phyloP scores from a whole-genome alignment of 2,888 invertebrate species.

The Tachystola acroxantha region DNA sequence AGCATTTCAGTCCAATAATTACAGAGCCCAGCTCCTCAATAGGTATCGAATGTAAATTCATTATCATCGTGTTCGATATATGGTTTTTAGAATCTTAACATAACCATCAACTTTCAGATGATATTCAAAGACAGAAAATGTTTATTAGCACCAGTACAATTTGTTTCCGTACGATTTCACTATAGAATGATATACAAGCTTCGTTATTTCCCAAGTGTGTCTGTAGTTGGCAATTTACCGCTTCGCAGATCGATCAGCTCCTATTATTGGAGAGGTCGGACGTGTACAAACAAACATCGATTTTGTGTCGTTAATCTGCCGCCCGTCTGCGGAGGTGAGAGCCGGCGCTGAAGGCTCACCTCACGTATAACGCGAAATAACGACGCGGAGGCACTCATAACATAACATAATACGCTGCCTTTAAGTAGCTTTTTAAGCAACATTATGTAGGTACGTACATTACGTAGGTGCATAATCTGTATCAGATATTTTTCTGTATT shows the following conservation, averaged over 20 bases:
- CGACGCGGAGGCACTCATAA: conserved; percentile 64
- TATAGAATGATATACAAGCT: conserved; percentile 45
- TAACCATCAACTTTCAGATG: too few species aligned
- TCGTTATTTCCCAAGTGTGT: conserved; percentile 66
- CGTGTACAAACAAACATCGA: conserved; percentile 77
- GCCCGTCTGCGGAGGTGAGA: conserved; percentile 58
- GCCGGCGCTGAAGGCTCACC: conserved; percentile 54
- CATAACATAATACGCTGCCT: conserved; percentile 33
- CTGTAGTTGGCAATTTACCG: conserved; percentile 66
- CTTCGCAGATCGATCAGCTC: conserved; percentile 66
- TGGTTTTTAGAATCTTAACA: too few species aligned
- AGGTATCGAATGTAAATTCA: too few species aligned
- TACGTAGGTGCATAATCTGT: too few species aligned
- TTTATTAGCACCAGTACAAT: conserved; percentile 14
- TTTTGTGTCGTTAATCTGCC: conserved; percentile 70
- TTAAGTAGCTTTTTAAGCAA: too few species aligned
- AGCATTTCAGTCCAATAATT: too few species aligned
- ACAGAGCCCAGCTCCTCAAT: too few species aligned
- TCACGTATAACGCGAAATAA: conserved; percentile 64
- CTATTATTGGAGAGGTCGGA: conserved; percentile 68
- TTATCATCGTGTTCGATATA: too few species aligned
- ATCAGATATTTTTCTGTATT: too few species aligned
- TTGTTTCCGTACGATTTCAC: conserved; percentile 14
- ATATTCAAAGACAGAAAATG: too few species aligned
- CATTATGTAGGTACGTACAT: too few species aligned